These are phyloP conservation scores for Porites lobata DNA, from an alignment of 92 coral and sea anemone genomes.

Conservation along the genomic window DNA sequence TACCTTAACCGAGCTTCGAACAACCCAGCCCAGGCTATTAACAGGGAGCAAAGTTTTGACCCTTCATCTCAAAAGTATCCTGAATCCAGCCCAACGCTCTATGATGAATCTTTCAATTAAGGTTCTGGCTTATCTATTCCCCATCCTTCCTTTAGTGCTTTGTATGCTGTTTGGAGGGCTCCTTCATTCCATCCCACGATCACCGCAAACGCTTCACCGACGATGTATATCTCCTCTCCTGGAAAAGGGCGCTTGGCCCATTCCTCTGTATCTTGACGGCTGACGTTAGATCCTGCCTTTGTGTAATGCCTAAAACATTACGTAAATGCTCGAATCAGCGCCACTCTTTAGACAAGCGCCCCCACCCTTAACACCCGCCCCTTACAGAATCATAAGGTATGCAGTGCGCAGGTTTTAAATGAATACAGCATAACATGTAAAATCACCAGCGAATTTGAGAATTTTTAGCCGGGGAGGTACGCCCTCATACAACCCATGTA, in stretches of 20 bases:
- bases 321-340: too few species aligned
- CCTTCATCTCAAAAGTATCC: not conserved
- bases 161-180: constrained; percentile 28
- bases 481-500: too few species aligned
- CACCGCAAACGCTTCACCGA: constrained; percentile 25
- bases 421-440: too few species aligned
- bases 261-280: not conserved
- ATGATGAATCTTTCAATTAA: not conserved
- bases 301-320: constrained; percentile 13
- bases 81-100: not conserved
- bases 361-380: too few species aligned
- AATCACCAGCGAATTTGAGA: too few species aligned
- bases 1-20: too few species aligned
- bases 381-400: too few species aligned
- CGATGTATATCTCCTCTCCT: constrained; percentile 28
- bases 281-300: constrained; percentile 22
- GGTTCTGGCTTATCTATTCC: constrained; percentile 9
- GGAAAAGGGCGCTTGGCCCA: constrained; percentile 42
- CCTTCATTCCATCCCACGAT: constrained; percentile 31
- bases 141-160: constrained; percentile 33
- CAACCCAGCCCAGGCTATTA: too few species aligned
- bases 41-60: too few species aligned
- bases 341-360: too few species aligned
- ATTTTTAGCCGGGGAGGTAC: too few species aligned
- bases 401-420: too few species aligned